Percentiles rank a stretch among this genome's conserved stretches.
phyloP scores from a whole-genome alignment of 2,888 invertebrate genomes.

The Xestia sexstrigata region DNA sequence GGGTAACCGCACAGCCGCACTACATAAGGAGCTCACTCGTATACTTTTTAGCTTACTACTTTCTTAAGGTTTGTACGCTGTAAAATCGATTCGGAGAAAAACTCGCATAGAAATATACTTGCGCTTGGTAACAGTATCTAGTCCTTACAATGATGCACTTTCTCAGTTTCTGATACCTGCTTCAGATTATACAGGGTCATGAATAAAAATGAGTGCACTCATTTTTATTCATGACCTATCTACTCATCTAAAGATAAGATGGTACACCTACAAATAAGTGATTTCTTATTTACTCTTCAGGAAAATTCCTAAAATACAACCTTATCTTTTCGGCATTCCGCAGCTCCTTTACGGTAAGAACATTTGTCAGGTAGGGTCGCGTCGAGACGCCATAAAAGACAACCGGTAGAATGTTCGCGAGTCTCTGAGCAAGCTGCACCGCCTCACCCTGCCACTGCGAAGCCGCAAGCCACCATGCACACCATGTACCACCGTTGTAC shows the following conservation, averaged over 20 bases:
- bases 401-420: constrained; percentile 80
- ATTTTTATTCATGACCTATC: no score
- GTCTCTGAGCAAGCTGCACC: constrained; percentile 55
- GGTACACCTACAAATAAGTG: not conserved
- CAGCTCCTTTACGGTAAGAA: constrained; percentile 59
- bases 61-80: constrained; percentile 61
- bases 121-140: constrained; percentile 46
- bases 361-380: constrained; percentile 71
- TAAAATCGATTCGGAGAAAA: constrained; percentile 61
- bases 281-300: constrained; percentile 36
- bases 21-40: constrained; percentile 71
- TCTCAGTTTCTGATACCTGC: constrained; percentile 32
- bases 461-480: constrained; percentile 59
- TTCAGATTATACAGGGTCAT: constrained; percentile 6
- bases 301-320: constrained; percentile 50
- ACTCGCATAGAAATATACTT: constrained; percentile 49
- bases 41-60: constrained; percentile 72
- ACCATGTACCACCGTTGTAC: constrained; percentile 63
- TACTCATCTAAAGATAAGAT: not conserved
- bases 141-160: constrained; percentile 50
- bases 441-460: constrained; percentile 23
- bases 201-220: constrained; percentile 21
- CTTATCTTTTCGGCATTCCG: constrained; percentile 66
- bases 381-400: constrained; percentile 78
- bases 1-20: constrained; percentile 60